Conservation (phyloP, 2,888 invertebrate genomes). For the Acanthoscelides obtectus region DNA sequence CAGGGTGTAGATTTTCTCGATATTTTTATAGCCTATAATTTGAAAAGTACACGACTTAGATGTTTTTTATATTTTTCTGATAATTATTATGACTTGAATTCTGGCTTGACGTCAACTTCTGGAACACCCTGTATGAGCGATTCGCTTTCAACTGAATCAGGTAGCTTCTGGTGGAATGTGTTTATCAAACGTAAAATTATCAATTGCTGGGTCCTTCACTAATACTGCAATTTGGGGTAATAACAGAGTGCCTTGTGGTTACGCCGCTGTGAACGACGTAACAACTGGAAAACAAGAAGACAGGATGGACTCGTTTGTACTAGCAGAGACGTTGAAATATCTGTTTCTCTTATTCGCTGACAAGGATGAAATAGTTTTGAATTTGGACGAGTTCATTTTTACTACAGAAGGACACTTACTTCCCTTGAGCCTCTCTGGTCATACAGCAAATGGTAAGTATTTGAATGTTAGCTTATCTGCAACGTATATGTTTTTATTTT, state of each 20-base stretch:
- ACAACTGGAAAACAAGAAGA: conserved; percentile 80
- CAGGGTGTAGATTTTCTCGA: no score
- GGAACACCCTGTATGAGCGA: no score
- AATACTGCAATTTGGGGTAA: no score
- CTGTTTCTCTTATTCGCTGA: conserved; percentile 90
- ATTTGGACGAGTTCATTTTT: conserved; percentile 82
- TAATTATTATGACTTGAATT: no score
- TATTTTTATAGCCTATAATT: no score
- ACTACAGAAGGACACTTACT: conserved; percentile 95
- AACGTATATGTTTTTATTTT: not conserved
- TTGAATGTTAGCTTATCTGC: not conserved
- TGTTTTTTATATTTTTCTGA: no score
- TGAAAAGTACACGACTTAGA: no score
- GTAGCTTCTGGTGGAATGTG: no score
- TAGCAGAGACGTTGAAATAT: conserved; percentile 98
- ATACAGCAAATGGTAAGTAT: conserved; percentile 41
- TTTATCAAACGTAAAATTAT: no score
- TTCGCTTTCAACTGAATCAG: no score
- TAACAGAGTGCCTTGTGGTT: conserved; percentile 89
- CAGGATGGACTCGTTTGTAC: conserved; percentile 96
- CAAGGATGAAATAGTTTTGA: conserved; percentile 73
- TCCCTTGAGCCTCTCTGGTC: conserved; percentile 75
- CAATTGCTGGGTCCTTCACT: no score
- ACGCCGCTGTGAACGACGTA: conserved; percentile 68
- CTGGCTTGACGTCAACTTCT: no score